Evolutionary conservation across 2,113 vertebrate genomes (phyloP), one percentile per base, ranked within the genome.

Genomic region (Mastomys coucha): DNA sequence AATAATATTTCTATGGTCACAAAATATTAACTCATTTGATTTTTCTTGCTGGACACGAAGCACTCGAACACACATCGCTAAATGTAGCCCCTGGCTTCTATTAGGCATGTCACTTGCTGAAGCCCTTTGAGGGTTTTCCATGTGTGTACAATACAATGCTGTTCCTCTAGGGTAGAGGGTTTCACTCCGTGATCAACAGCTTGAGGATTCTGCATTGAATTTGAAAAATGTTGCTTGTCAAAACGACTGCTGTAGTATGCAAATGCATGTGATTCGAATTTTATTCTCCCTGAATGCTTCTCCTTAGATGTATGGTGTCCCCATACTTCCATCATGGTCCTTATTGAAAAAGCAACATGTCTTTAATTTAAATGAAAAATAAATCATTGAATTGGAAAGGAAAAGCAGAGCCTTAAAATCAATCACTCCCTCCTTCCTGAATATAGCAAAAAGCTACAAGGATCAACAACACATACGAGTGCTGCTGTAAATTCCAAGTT

Each of bases 11-110:
- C 95, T 95, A 53, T 31, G 24, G 96, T 63, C 76, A 95, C 0
- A 24, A 81, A 96, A 96, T 85, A 95, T 89, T 73, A 97, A 97
- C 67, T 97, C 97, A 98, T 98, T 98, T 97, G 96, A 98, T 98
- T 98, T 98, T 91, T 65, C 77, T 77, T 97, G 98, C 88, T 80
- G 93, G 90, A 95, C 19, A 0, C 58, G 98, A 94, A 97, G 77
- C 95, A 98, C 97, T 97, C 98, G 93, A 8, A 80, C 73, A 97
- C 88, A 96, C 93, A 94, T 84, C 92, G 87, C 49, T 96, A 13
- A 85, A 97, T 97, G 97, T 95, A 98, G 97, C 98, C 97, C 88
- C 42, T 96, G 97, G 98, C 97, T 97, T 81, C 20, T 89, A 97
- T 98, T 97, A 97, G 96, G 98, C 87, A 91, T 95, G 94, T 96